phyloP scores from a whole-genome alignment of 2,113 vertebrate species.

The Acanthochromis polyacanthus region DNA sequence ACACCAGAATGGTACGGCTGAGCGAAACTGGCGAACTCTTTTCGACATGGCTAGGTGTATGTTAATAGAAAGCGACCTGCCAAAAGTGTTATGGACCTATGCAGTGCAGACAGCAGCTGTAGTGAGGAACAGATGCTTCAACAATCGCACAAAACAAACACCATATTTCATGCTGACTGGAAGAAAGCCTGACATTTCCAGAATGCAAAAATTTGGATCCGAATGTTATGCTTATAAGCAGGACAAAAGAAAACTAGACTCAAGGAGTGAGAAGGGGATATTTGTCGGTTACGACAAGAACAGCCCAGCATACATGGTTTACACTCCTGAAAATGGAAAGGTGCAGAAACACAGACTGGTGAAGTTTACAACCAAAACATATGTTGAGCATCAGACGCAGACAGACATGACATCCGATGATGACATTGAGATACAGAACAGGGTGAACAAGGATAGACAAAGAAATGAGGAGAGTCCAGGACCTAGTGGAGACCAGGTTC shows the following conservation, averaged over 20 bases:
- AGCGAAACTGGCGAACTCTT: neutral
- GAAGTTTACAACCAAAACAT: no score
- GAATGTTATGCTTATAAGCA: no score
- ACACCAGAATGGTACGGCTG: constrained; percentile 10
- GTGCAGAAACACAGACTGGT: no score
- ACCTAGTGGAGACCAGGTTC: neutral
- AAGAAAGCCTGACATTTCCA: neutral
- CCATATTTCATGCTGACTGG: neutral
- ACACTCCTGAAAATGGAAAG: no score
- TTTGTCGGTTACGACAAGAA: no score
- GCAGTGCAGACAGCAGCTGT: neutral
- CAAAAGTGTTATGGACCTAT: neutral
- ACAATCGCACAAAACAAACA: neutral
- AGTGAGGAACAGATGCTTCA: constrained; percentile 9
- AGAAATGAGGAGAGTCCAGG: neutral
- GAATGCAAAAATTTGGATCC: neutral
- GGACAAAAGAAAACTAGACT: no score
- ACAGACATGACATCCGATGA: no score
- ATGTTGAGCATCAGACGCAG: no score
- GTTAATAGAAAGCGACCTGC: constrained; percentile 1
- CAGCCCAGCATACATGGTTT: no score
- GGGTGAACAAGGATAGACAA: neutral
- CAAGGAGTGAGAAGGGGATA: no score
- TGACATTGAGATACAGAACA: neutral
- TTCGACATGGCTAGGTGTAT: constrained; percentile 4